Evolutionary conservation across 2,113 vertebrate species (phyloP).

Genomic region (Setophaga petechia): DNA sequence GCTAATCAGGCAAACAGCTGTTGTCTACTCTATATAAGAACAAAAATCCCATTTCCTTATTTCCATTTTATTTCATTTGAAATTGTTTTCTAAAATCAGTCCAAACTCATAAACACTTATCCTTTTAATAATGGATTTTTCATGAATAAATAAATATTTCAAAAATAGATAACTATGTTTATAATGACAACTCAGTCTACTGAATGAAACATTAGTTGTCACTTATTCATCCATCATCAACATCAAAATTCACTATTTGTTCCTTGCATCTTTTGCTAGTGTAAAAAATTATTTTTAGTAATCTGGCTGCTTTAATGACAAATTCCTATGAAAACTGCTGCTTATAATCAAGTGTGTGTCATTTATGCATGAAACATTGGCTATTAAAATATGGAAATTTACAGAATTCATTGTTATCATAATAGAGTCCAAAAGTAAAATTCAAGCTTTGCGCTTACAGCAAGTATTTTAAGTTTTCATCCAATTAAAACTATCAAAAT

Average conservation of each 20-base stretch:
- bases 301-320: background rate
- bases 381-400: background rate
- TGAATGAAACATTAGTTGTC: constrained; percentile 13
- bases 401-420: background rate
- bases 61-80: background rate
- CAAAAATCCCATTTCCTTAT: background rate
- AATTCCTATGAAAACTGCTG: background rate
- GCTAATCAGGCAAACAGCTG: background rate
- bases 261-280: background rate
- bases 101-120: background rate
- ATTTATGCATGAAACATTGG: background rate
- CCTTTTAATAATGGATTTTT: background rate
- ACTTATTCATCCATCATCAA: background rate
- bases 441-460: background rate
- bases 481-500: background rate
- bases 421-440: background rate
- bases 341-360: background rate
- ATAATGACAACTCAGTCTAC: background rate
- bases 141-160: constrained; percentile 41
- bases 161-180: background rate
- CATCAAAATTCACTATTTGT: background rate
- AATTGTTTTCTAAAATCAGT: background rate
- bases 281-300: background rate
- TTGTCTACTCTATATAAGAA: background rate
- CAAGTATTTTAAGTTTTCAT: background rate